Evolutionary conservation across 2,797 vertebrate genomes (phyloP), one percentile per base, ranked within the genome.

Genomic region (Sebastes minor): DNA sequence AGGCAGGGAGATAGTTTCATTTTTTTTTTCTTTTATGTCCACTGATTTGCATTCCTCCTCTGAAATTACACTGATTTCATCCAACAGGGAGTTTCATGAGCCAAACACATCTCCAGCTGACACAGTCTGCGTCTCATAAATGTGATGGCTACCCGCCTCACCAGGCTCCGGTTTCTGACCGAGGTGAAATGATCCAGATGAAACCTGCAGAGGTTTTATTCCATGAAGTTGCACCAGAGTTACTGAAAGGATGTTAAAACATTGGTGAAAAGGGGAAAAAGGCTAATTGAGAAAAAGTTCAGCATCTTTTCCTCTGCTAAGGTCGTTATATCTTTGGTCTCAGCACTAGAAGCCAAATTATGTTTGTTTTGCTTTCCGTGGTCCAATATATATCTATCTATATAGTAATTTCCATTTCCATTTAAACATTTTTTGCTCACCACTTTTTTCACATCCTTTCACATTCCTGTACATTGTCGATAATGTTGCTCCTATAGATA

Each of bases 21-120:
- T 12, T 55, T 78, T 74, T 46, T 46, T 42, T 56, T 49, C 23
- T 84, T 82, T 74, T 55, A 75, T 67, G 61, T 77, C 64, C 64
- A 10, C 52, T 74, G 53, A 80, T 84, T 85, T 84, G 30, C 78
- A 73, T 84, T 60, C 32, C 22, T 35, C 30, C 56, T 78, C 71
- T 74, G 80, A 85, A 78, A 89, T 84, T 67, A 80, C 71, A 28
- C 28, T 72, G 77, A 82, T 84, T 76, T 32, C 62, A 71, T 85
- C 87, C 83, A 73, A 25, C 28, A 42, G 76, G 42, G 69, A 82
- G 55, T 66, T 78, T 83, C 42, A 80, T 77, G 75, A 87, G 65
- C 55, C 68, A 80, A 74, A 83, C 74, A 61, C 53, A 65, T 81
- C 71, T 84, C 71, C 78, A 65, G 76, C 78, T 74, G 67, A 81